phyloP scores from a whole-genome alignment of 1,140 invertebrate genomes.

The Penaeus indicus region DNA sequence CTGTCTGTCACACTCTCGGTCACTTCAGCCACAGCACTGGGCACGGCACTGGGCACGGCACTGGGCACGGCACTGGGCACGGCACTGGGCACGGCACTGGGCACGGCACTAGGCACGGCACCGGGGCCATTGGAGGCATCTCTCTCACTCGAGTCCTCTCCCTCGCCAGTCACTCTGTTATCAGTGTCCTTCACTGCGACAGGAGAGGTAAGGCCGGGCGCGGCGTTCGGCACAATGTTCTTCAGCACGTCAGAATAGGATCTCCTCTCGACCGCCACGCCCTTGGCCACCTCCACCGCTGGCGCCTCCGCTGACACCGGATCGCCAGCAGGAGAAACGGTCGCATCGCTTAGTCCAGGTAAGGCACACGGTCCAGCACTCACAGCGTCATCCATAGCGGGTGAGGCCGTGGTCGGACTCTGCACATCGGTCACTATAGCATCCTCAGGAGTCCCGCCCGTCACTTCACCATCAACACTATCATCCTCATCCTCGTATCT shows the following conservation, averaged over 20 bases:
- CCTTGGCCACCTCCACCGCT: not conserved
- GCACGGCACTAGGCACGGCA: not conserved
- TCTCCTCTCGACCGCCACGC: no score
- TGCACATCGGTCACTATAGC: slow-evolving; percentile 1
- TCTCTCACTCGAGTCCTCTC: not conserved
- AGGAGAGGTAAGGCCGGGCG: not conserved
- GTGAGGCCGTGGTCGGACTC: not conserved
- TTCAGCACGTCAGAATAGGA: no score
- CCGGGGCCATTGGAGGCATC: no score
- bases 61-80: not conserved
- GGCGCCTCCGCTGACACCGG: not conserved
- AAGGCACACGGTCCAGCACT: slow-evolving; percentile 1
- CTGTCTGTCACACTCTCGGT: not conserved
- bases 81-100: no score
- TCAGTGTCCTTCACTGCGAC: not conserved
- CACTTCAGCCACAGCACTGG: not conserved
- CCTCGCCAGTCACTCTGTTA: not conserved
- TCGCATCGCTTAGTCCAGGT: no score
- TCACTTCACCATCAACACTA: slow-evolving; percentile 1
- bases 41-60: not conserved
- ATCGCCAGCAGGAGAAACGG: slow-evolving; percentile 5
- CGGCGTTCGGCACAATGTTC: not conserved
- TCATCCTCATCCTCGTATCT: slow-evolving; percentile 44
- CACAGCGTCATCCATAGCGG: slow-evolving; percentile 11
- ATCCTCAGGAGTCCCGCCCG: slow-evolving; percentile 10